Evolutionary conservation across 2,797 vertebrate genomes (phyloP), one percentile per base, ranked within the genome.

Genomic region (Diplodus puntazzo): DNA sequence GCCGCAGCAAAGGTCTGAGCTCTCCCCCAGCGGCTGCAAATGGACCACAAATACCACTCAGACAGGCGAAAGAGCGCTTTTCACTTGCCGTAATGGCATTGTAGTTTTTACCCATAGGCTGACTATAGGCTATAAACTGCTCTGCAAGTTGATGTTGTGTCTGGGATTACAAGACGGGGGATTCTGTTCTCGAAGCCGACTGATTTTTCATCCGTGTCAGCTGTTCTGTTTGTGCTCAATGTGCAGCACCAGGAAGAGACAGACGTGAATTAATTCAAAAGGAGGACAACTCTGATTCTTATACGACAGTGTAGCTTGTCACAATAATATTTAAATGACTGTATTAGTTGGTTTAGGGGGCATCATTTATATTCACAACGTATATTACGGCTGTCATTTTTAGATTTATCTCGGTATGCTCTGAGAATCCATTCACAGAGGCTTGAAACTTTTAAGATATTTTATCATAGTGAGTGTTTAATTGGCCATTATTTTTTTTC

Each of bases 11-110:
- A 77, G 69, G 25, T 79, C 54, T 10, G 3, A 20, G 3, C 39
- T 62, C 43, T 72, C 68, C 65, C 72, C 42, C 45, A 72, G 63
- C 55, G 57, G 72, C 73, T 85, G 54, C 46, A 75, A 83, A 65
- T 49, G 23, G 25, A 39, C 34, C 50, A 34, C 30, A 68, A 63
- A 73, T 46, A 52, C 17, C 53, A 42, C 11, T 63, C 13, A 68
- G 39, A 34, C 18, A 54, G 14, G 30, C 1, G 0, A 18, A 69
- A 69, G 0, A 63, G 49, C 55, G 14, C 30, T 66, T 69, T 34
- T 55, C n/a, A 30, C 25, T 11, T 60, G 21, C 42, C 1, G 20
- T 46, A 6, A 11, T 11, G 23, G 23, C 25, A 49, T 16, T 20
- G 49, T 21, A 21, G 23, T 34, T 34, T 66, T 27, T 21, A 43